phyloP scores from a whole-genome alignment of 2,888 invertebrate genomes.

The Stegophylla sp. region DNA sequence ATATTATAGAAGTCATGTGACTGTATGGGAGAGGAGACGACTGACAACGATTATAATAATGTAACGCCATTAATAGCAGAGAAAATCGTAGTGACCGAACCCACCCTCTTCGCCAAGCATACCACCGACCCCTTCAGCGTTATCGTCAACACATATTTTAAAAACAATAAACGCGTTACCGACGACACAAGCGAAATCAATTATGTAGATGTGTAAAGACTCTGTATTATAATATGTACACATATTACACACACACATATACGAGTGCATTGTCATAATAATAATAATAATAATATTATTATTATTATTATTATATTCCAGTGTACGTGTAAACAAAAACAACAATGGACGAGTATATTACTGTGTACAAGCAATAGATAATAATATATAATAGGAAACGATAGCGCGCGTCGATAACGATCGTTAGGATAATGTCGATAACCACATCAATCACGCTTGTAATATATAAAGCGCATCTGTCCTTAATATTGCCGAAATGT shows the following conservation, averaged over 20 bases:
- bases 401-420: slow-evolving; percentile 31
- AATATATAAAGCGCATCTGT: slow-evolving; percentile 23
- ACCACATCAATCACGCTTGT: slow-evolving; percentile 35
- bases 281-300: neutral
- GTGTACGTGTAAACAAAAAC: slow-evolving; percentile 34
- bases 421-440: slow-evolving; percentile 40
- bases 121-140: neutral
- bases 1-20: neutral
- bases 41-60: slow-evolving; percentile 27
- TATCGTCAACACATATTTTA: slow-evolving; percentile 30
- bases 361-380: neutral
- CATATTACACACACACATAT: too few relatives aligned
- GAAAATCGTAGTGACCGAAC: neutral
- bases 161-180: slow-evolving; percentile 28
- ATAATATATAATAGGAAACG: slow-evolving; percentile 16
- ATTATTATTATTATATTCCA: slow-evolving; percentile 8
- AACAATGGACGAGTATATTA: slow-evolving; percentile 13
- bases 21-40: neutral
- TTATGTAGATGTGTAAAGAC: slow-evolving; percentile 13
- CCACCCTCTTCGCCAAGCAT: neutral
- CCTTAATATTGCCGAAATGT: slow-evolving; percentile 23
- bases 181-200: slow-evolving; percentile 15
- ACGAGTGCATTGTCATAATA: too few relatives aligned
- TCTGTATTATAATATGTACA: too few relatives aligned
- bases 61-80: slow-evolving; percentile 32